Base-by-base conservation (phyloP, 2,113 vertebrate genomes). In the Xiphias gladius region DNA sequence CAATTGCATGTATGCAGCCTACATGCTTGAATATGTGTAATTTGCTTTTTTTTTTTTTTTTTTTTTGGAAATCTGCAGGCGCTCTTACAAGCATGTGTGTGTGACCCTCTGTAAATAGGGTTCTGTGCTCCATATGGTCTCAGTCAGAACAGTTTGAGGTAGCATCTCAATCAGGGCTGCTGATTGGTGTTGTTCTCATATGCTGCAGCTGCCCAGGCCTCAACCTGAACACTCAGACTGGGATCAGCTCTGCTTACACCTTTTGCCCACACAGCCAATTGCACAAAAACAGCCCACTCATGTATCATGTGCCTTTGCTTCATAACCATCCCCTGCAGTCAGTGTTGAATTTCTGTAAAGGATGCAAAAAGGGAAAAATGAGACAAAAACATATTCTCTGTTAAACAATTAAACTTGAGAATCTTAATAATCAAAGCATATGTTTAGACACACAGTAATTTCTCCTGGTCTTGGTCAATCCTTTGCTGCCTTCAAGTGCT, bases 111-210 rank as follows among this genome's bases (percentile, higher is more conserved):
- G 89, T 92, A 95, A 95, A 94, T 74, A 90, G 61, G 19, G 43
- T 93, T 96, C 94, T 91, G 94, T 93, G 92, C 95, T 96, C 95
- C 94, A 94, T 90, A 94, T 95, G 94, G 93, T 95, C 95, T 95
- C 94, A 95, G 95, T 96, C 94, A 95, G 90, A 94, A 93, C 81
- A 73, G 67, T 90, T 87, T 82, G 74, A 72, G 58, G 64, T 61
- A 58, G 75, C 61, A 26, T 86, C 84, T 82, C 88, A 83, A 83
- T 85, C 79, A 81, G 73, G 69, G 83, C 68, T 26, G 55, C 54
- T 85, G 86, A 87, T 84, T 88, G 84, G 63, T 76, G 83, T 82
- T 68, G 80, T 79, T 83, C 30, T 77, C 39, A 2, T 58, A 59
- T 10, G 55, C 71, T 59, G 81, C 88, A 82, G 58, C 80, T 83